These are phyloP conservation scores for Haplochromis burtoni DNA, from an alignment of 2,113 vertebrate species.

Conservation along the genomic window DNA sequence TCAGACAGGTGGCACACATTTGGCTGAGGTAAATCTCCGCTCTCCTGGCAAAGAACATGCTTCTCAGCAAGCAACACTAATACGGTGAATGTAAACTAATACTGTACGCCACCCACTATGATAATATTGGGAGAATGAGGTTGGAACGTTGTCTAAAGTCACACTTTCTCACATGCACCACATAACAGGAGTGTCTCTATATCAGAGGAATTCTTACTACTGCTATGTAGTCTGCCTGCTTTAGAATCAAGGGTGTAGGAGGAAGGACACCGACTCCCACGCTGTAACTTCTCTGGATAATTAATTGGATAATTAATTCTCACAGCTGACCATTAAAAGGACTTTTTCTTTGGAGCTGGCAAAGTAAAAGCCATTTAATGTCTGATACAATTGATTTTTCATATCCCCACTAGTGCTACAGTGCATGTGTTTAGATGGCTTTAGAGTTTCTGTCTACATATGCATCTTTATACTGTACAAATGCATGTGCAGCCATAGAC, in stretches of 20 bases:
- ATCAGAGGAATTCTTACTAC: neutral
- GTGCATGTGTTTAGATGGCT: neutral
- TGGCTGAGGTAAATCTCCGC: slow-evolving; percentile 38
- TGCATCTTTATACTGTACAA: neutral
- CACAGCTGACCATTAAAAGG: neutral
- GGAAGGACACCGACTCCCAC: neutral
- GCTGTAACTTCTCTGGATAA: neutral
- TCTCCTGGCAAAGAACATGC: slow-evolving; percentile 21
- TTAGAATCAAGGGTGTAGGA: neutral
- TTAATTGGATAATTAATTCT: neutral
- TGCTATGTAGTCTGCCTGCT: neutral
- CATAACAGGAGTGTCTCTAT: neutral
- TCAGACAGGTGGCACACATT: slow-evolving; percentile 50
- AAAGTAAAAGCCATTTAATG: neutral
- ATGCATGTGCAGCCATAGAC: neutral
- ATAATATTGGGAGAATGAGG: neutral
- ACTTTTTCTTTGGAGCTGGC: neutral
- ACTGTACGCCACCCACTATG: slow-evolving; percentile 15
- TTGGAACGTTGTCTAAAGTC: neutral
- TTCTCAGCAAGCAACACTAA: slow-evolving; percentile 5
- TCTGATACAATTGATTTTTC: neutral
- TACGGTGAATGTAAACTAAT: slow-evolving; percentile 43
- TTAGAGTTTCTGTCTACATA: neutral
- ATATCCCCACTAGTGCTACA: neutral
- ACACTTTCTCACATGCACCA: neutral